phyloP scores from a whole-genome alignment of 2,888 invertebrate genomes.

The Vesta saturnalis region DNA sequence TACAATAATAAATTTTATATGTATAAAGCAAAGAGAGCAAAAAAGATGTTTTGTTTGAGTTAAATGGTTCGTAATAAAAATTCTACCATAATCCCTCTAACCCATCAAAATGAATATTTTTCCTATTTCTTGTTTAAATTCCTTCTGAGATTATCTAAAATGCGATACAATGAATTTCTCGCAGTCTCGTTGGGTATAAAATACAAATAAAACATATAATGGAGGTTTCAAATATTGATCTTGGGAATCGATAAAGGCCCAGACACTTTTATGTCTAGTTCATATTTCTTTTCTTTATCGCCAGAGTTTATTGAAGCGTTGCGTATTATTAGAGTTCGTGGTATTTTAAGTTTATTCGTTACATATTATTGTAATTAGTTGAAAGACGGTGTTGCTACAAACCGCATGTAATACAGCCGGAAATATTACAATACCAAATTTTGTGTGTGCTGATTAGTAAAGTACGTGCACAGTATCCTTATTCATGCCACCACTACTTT shows the following conservation, averaged over 20 bases:
- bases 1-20: too few species aligned
- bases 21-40: background rate
- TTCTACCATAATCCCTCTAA: background rate
- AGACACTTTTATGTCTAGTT: constrained; percentile 33
- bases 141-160: constrained; percentile 8
- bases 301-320: constrained; percentile 36
- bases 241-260: constrained; percentile 20
- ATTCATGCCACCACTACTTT: too few species aligned
- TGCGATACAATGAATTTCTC: constrained; percentile 12
- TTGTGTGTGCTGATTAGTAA: too few species aligned
- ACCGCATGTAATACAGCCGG: too few species aligned
- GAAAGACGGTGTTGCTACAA: too few species aligned
- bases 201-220: constrained; percentile 13
- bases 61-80: constrained; percentile 1
- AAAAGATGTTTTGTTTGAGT: background rate
- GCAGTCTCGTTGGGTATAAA: constrained; percentile 8
- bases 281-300: constrained; percentile 37
- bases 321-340: constrained; percentile 34
- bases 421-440: too few species aligned
- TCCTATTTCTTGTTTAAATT: constrained; percentile 4
- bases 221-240: constrained; percentile 12
- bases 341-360: background rate
- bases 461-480: too few species aligned
- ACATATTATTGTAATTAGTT: too few species aligned
- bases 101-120: constrained; percentile 4